Conservation (phyloP, 2,113 vertebrate species). For the Gymnogyps californianus region DNA sequence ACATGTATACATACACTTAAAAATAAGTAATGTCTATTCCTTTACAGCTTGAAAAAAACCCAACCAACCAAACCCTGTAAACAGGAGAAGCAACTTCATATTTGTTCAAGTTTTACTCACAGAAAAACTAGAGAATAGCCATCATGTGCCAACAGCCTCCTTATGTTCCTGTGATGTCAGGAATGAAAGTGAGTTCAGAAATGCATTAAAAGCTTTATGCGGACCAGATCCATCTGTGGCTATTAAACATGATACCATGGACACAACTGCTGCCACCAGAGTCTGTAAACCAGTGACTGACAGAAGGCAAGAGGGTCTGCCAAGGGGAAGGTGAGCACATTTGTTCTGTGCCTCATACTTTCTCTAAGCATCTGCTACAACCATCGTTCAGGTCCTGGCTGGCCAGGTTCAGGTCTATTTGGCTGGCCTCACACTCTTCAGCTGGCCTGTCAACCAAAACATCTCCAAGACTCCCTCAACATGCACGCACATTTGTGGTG, state of each 20-base stretch:
- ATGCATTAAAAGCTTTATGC: neutral
- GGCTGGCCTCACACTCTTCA: neutral
- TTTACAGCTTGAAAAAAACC: neutral
- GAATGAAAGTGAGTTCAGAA: neutral
- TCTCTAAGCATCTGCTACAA: neutral
- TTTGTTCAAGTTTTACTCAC: neutral
- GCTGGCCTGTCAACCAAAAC: neutral
- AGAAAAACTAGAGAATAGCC: neutral
- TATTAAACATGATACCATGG: neutral
- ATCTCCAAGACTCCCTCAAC: neutral
- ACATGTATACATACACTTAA: neutral
- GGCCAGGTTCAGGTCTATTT: neutral
- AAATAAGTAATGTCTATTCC: neutral
- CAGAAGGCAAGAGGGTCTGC: neutral
- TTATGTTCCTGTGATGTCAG: neutral
- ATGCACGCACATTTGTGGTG: rapidly evolving
- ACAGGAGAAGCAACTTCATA: neutral
- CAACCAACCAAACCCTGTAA: neutral
- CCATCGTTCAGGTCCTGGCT: neutral
- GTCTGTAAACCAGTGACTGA: neutral
- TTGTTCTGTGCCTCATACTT: neutral
- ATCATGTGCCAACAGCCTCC: rapidly evolving
- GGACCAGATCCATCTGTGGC: neutral
- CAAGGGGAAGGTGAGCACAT: neutral
- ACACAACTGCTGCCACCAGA: neutral